Conservation (phyloP, 2,113 vertebrate genomes). For the Scolopax mira region DNA sequence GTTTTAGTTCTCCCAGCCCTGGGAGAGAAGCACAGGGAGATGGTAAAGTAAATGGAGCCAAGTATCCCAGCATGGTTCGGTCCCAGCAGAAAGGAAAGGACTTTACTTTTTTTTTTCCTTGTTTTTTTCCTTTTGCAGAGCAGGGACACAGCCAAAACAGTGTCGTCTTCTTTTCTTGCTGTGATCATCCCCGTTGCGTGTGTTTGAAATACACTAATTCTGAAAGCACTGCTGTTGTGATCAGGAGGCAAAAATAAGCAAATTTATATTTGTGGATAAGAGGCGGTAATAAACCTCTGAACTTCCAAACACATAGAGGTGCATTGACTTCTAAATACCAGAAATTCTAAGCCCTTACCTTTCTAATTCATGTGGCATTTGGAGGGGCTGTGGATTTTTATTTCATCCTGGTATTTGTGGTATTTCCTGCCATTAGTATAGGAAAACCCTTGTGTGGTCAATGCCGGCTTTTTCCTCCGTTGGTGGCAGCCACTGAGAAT, state of each 20-base stretch:
- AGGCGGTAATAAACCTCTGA: not conserved
- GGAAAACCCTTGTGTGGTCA: conserved; percentile 60
- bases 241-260: conserved; percentile 7
- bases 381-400: conserved; percentile 60
- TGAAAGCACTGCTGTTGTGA: not conserved
- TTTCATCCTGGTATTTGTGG: conserved; percentile 56
- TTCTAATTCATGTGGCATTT: conserved; percentile 61
- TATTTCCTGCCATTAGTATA: conserved; percentile 63
- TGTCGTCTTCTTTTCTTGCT: not conserved
- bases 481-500: conserved; percentile 26
- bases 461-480: conserved; percentile 12
- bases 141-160: not conserved
- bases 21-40: not conserved
- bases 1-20: conserved; percentile 25
- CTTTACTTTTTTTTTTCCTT: not conserved
- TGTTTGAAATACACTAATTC: not conserved
- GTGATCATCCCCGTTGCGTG: not conserved
- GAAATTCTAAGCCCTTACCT: conserved; percentile 61
- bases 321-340: conserved; percentile 63
- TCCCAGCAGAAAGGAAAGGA: not conserved
- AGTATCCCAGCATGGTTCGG: not conserved
- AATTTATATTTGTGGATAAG: not conserved
- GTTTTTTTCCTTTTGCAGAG: not conserved
- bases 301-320: conserved; percentile 37
- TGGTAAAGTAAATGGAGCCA: conserved; percentile 15